Evolutionary conservation across 2,113 vertebrate genomes (phyloP).

Genomic region (Pterophyllum scalare): DNA sequence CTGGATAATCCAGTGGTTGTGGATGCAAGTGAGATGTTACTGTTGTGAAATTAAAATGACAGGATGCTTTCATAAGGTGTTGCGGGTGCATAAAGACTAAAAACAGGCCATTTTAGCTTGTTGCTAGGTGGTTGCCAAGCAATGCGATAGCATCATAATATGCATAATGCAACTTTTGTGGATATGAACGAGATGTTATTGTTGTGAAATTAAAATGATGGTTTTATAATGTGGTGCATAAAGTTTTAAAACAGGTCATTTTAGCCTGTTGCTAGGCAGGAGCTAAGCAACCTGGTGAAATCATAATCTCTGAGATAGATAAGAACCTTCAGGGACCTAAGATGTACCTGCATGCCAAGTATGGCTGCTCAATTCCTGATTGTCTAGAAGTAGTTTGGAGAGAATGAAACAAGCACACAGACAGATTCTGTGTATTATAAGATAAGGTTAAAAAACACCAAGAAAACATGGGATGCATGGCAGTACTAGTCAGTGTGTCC

Average conservation of each 20-base stretch:
- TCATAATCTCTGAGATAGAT: constrained; percentile 1
- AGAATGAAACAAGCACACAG: not conserved
- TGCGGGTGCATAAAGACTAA: not conserved
- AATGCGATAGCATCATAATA: not conserved
- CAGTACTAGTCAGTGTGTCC: not conserved
- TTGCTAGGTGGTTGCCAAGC: not conserved
- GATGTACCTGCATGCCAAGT: not conserved
- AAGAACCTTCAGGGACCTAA: too few relatives aligned
- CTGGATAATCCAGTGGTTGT: not conserved
- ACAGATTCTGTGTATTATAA: not conserved
- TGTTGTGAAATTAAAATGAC: not conserved
- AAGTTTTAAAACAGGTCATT: not conserved
- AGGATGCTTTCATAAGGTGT: not conserved
- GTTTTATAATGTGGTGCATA: not conserved
- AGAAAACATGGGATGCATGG: not conserved
- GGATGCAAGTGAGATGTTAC: not conserved
- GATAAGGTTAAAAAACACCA: not conserved
- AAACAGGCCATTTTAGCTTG: not conserved
- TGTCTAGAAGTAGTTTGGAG: not conserved
- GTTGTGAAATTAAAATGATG: not conserved
- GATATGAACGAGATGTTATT: not conserved
- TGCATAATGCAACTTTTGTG: not conserved
- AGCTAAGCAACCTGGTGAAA: not conserved
- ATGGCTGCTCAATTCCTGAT: not conserved
- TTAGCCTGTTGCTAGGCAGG: not conserved